Percentiles rank a stretch among this genome's conserved stretches.
These are phyloP conservation scores for Cecidostiba fungosa DNA, from an alignment of 2,888 invertebrate genomes.

Conservation along the genomic window DNA sequence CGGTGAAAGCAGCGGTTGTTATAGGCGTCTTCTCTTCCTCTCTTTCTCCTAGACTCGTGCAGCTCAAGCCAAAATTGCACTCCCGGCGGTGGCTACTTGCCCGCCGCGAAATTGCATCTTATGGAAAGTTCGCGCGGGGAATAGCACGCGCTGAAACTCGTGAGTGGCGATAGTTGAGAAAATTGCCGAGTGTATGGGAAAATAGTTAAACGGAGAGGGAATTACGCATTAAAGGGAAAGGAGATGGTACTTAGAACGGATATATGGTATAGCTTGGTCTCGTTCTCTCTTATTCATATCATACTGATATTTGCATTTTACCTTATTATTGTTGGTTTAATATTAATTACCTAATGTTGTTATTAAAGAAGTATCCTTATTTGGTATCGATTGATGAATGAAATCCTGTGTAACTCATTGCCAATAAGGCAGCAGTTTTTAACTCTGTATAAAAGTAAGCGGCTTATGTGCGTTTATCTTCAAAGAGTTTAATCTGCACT, in stretches of 20 bases:
- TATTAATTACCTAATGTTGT: too few relatives aligned
- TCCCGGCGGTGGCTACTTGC: slow-evolving; percentile 63
- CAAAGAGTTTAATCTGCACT: too few relatives aligned
- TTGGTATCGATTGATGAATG: background rate
- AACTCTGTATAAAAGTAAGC: slow-evolving; percentile 24
- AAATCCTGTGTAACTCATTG: background rate
- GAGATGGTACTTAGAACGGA: slow-evolving; percentile 15
- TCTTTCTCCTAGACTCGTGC: slow-evolving; percentile 4
- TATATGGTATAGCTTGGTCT: slow-evolving; percentile 9
- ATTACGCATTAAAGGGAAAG: slow-evolving; percentile 63
- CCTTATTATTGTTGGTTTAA: background rate
- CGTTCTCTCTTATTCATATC: background rate
- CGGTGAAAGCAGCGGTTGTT: background rate
- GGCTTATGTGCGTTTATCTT: too few relatives aligned
- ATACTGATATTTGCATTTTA: background rate
- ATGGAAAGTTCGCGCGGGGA: slow-evolving; percentile 72
- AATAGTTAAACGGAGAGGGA: slow-evolving; percentile 68
- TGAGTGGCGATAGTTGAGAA: slow-evolving; percentile 49
- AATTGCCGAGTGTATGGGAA: slow-evolving; percentile 54
- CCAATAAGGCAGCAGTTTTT: background rate
- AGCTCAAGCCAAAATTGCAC: slow-evolving; percentile 65
- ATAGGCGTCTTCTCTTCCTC: background rate
- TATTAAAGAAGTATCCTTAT: too few relatives aligned
- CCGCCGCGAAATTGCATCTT: slow-evolving; percentile 73
- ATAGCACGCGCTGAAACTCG: slow-evolving; percentile 62